Base-by-base conservation (phyloP, 2,797 vertebrate genomes). In the Oreortyx pictus region DNA sequence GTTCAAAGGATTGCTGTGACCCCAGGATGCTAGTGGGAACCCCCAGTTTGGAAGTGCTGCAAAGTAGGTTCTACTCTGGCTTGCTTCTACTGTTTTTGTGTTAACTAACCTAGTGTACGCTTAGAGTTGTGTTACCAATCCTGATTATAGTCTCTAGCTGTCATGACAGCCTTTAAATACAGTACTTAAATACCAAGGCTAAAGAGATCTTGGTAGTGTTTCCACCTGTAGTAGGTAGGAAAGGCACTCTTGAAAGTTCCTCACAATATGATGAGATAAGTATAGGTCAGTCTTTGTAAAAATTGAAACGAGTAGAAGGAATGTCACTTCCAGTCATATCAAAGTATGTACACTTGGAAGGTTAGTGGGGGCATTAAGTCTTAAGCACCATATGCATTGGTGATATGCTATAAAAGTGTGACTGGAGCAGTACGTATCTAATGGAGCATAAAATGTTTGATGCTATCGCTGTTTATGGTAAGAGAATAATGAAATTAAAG, bases 101-200 rank as follows among this genome's bases (percentile, higher is more conserved):
- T 57, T 82, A 70, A 18, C 35, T 50, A 52, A 49, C 12, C 52
- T 52, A 17, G 16, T 43, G 15, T 37, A 14, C n/a, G 6, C 31
- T 46, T 14, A 65, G 22, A 65, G 24, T 14, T 66, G 64, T 46
- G 64, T 65, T 46, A 4, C 8, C 79, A 25, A 8, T 67, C 7
- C 23, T 62, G 37, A 74, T 44, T 27, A 57, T 52, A 23, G 29
- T 4, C 16, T 82, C 24, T 37, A 79, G 64, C 47, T 82, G 14
- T 37, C 0, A 0, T 61, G 46, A 37, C 11, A 39, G 57, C 7
- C 8, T 57, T 57, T 33, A 62, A 0, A 0, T 65, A 41, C 8
- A 56, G 70, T 22, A 5, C 41, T 29, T 56, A 54, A 54, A 54
- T 31, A 31, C 27, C 27, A 54, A 17, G 50, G 27, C 27, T 29